Evolutionary conservation across 2,888 invertebrate genomes (phyloP).

Genomic region (Notocelia uddmanniana): DNA sequence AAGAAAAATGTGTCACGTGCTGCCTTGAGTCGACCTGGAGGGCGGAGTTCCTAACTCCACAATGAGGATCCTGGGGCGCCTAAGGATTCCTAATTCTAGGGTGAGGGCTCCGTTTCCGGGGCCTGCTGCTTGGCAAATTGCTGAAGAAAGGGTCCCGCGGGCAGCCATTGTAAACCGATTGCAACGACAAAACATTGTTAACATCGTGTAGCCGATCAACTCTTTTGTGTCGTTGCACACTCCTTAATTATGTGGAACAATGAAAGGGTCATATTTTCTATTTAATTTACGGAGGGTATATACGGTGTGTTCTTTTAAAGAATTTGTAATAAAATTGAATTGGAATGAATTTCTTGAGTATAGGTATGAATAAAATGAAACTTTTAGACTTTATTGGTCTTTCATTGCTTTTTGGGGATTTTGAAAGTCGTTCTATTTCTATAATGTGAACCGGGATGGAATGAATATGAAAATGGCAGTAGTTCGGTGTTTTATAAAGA

Average conservation of each 20-base stretch:
- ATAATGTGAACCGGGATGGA: too few species aligned
- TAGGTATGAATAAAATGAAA: neutral
- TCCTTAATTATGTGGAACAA: constrained; percentile 84
- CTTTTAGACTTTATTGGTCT: neutral
- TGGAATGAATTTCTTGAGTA: neutral
- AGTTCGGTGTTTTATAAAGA: too few species aligned
- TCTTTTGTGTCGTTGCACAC: constrained; percentile 77
- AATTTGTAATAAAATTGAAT: neutral
- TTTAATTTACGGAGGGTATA: constrained; percentile 75
- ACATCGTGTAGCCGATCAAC: constrained; percentile 80
- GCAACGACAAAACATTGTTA: constrained; percentile 80
- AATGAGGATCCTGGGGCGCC: constrained; percentile 77
- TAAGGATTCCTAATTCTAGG: constrained; percentile 78
- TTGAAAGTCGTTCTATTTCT: too few species aligned
- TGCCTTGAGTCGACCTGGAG: constrained; percentile 67
- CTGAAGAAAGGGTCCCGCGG: constrained; percentile 80
- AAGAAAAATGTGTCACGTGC: constrained; percentile 75
- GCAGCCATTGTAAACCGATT: constrained; percentile 83
- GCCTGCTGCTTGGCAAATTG: constrained; percentile 82
- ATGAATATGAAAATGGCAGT: too few species aligned
- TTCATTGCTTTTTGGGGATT: too few species aligned
- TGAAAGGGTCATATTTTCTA: constrained; percentile 86
- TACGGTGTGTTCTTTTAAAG: constrained; percentile 63
- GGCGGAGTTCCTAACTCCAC: constrained; percentile 74
- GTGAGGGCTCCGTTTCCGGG: constrained; percentile 77